Percentiles rank a stretch among this genome's conserved stretches.
These are phyloP conservation scores for Drosophila kanekoi DNA, from an alignment of 2,888 invertebrate species.

Conservation along the genomic window DNA sequence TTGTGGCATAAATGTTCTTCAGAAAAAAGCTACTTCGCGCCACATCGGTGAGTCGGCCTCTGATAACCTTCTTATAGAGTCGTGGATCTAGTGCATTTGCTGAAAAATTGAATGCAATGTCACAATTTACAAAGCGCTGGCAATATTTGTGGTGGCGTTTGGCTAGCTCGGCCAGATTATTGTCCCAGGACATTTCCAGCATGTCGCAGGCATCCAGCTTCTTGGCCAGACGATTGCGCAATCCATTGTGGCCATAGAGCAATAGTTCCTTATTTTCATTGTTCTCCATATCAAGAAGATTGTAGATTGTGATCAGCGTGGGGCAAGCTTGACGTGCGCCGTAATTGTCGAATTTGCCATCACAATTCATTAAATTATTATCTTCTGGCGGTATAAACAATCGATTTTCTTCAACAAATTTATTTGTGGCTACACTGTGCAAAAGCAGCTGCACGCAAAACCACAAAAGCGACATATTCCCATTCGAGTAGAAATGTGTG, in stretches of 20 bases:
- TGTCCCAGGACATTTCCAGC: constrained; percentile 29
- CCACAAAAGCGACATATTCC: constrained; percentile 1
- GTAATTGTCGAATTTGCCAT: not conserved
- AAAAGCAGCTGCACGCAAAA: not conserved
- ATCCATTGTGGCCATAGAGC: constrained; percentile 44
- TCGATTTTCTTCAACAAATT: too few species aligned
- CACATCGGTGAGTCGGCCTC: not conserved
- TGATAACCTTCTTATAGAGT: too few species aligned
- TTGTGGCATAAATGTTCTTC: constrained; percentile 7
- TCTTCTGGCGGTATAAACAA: too few species aligned
- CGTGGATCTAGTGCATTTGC: not conserved
- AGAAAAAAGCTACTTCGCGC: constrained; percentile 20
- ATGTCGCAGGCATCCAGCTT: constrained; percentile 33
- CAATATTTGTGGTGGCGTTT: constrained; percentile 27
- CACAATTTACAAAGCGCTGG: not conserved
- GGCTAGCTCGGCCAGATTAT: constrained; percentile 28
- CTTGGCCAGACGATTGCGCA: constrained; percentile 43
- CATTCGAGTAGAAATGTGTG: not conserved
- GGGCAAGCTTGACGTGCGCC: not conserved
- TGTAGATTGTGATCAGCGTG: not conserved
- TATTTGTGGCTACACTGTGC: not conserved
- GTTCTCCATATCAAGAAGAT: constrained; percentile 1
- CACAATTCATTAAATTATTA: not conserved
- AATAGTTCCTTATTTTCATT: not conserved
- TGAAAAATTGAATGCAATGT: not conserved